Conservation (phyloP, 1,140 invertebrate species). For the Portunus trituberculatus region DNA sequence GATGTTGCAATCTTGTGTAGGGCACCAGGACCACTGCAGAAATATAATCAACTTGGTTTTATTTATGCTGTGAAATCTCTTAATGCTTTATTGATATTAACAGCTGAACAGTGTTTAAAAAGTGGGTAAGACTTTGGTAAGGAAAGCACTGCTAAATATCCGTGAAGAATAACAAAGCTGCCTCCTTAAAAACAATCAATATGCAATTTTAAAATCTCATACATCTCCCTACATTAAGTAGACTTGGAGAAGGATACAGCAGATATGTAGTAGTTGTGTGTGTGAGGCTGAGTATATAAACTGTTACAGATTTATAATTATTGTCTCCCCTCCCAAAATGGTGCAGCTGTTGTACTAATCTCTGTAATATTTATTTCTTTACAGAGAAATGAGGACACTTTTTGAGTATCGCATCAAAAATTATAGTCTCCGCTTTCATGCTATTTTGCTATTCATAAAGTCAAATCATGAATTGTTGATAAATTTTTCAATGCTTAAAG, state of each 20-base stretch:
- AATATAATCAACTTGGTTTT: constrained; percentile 3
- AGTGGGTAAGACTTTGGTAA: neutral
- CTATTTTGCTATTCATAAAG: neutral
- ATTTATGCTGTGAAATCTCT: neutral
- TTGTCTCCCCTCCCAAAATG: neutral
- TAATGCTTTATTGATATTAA: constrained; percentile 16
- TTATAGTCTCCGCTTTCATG: neutral
- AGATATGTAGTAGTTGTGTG: neutral
- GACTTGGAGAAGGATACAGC: neutral
- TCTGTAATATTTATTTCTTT: neutral
- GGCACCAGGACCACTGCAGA: neutral
- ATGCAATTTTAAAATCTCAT: neutral
- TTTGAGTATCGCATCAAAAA: neutral
- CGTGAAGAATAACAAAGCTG: neutral
- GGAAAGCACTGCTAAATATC: neutral
- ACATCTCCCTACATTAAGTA: neutral
- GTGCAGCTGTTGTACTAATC: constrained; percentile 1
- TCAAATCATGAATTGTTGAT: neutral
- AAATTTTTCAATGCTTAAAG: neutral
- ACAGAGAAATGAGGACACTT: neutral
- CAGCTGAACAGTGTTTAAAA: neutral
- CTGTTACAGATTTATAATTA: neutral
- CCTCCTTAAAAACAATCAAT: neutral
- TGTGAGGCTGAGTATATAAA: neutral
- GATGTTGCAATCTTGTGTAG: constrained; percentile 21